These are phyloP conservation scores for Periplaneta americana DNA, from an alignment of 1,140 invertebrate species.

Conservation along the genomic window DNA sequence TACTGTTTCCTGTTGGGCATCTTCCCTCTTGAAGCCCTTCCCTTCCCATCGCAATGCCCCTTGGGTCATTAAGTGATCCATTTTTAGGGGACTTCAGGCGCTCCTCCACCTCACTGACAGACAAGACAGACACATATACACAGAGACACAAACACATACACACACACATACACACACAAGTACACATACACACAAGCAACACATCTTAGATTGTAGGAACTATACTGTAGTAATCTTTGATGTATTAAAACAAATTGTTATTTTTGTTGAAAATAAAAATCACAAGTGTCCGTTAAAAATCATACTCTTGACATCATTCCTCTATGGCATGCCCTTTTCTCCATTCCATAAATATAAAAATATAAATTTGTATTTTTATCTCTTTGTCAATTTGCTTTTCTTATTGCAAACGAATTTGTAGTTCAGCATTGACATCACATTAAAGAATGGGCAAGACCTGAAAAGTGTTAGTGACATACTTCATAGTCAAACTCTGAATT, in stretches of 20 bases:
- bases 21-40: not conserved
- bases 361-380: no score
- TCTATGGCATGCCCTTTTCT: not conserved
- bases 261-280: conserved; percentile 9
- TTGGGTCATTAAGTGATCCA: not conserved
- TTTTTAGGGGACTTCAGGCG: not conserved
- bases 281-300: conserved; percentile 10
- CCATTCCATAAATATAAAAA: not conserved
- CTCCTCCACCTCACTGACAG: not conserved
- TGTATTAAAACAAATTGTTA: conserved; percentile 15
- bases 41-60: not conserved
- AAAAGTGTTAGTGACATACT: no score
- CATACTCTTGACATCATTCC: not conserved
- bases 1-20: not conserved
- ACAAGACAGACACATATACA: no score
- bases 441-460: no score
- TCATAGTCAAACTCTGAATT: no score
- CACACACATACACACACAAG: not conserved
- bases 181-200: no score
- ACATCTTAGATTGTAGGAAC: not conserved
- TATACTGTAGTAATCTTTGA: conserved; percentile 5
- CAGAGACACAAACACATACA: not conserved
- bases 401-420: no score
- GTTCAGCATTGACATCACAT: no score
- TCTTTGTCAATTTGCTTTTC: no score